Base-by-base conservation (phyloP, 2,888 invertebrate genomes). In the Thera britannica region DNA sequence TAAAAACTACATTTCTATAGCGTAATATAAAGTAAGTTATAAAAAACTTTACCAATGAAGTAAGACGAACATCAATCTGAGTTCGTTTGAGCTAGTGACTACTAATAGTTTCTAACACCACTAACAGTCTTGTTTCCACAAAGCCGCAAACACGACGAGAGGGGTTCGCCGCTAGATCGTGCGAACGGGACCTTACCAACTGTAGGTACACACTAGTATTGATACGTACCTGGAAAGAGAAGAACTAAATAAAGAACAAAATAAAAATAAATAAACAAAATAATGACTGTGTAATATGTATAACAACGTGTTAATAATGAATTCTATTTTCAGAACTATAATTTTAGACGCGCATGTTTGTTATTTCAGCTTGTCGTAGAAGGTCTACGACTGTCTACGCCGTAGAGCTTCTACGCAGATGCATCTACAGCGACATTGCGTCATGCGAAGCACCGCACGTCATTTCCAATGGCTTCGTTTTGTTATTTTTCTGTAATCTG, bases 161-260 rank as follows among this genome's bases (percentile, higher is more conserved):
- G 51, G 6, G 2, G 9, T 9, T 52, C 23, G 51, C 46, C 34
- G 46, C 46, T 5, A 36, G 44, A 34, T 11, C 12, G 48, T 2
- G 12, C 11, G 11, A 5, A 34, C 52, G 23, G 9, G 44, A 11
- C 60, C 55, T 41, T 44, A 60, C 60, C 56, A 12, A 9, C 36
- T 49, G 44, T n/a, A n/a, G n/a, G n/a, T 44, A 61, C 35, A 23
- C 36, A 34, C 49, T 23, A 23, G 46, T 34, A 48, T 48, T 54
- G 8, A 62, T 63, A 67, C 67, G 63, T 67, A 67, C 67, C 67
- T 63, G 67, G 35, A 67, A 67, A 59, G 56, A 67, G 44, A 52
- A 49, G n/a, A 65, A 12, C 7, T 41, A 54, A 34, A 48, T 52
- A 54, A 52, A 38, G 8, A 65, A 49, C 23, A 55, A 46, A 34